A percentile compares a stretch with the other conserved stretches of the same genome.
phyloP scores from a whole-genome alignment of 2,888 invertebrate genomes.

The Caenorhabditis sp. region DNA sequence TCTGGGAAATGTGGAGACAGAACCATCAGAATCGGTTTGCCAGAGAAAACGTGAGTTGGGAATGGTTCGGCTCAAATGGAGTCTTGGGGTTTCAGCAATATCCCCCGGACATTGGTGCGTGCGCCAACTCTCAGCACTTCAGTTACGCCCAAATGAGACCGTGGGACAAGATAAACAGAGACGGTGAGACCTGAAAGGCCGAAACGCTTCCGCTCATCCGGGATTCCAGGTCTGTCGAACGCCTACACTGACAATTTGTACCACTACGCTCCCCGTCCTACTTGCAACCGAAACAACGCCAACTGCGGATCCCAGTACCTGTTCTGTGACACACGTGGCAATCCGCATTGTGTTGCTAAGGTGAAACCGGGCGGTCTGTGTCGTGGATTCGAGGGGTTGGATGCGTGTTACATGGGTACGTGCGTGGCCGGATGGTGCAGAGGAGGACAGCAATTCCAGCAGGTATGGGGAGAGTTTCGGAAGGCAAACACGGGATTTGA shows the following conservation, averaged over 20 bases:
- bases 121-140: constrained; percentile 78
- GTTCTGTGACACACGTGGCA: constrained; percentile 69
- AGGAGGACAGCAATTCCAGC: constrained; percentile 64
- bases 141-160: constrained; percentile 77
- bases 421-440: constrained; percentile 74
- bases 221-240: too few species aligned
- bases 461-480: too few species aligned
- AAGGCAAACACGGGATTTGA: too few species aligned
- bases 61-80: not conserved
- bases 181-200: too few species aligned
- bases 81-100: constrained; percentile 70
- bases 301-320: constrained; percentile 71
- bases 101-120: constrained; percentile 74
- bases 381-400: constrained; percentile 75
- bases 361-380: constrained; percentile 71
- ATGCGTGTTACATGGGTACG: constrained; percentile 72
- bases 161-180: constrained; percentile 76
- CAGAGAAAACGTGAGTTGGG: constrained; percentile 67
- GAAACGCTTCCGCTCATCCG: too few species aligned
- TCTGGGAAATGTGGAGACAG: constrained; percentile 77
- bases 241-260: constrained; percentile 77
- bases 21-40: constrained; percentile 71
- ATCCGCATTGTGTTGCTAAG: constrained; percentile 76
- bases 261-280: constrained; percentile 75
- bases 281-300: constrained; percentile 69